Base-by-base conservation (phyloP, 2,797 vertebrate genomes). In the Sebastes steindachneri region DNA sequence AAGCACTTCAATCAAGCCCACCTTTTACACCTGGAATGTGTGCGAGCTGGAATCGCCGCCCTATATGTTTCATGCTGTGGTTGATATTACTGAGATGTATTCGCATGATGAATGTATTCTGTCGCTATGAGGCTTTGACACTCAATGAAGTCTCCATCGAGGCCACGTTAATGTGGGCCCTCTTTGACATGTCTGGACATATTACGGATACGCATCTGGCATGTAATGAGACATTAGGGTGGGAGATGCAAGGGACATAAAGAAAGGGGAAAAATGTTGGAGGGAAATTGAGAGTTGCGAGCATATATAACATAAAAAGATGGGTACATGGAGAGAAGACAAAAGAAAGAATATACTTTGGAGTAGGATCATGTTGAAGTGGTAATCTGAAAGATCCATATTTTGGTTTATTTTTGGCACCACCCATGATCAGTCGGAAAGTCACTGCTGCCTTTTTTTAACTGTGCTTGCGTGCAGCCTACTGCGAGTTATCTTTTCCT, bases 1-100 rank as follows among this genome's bases (percentile, higher is more conserved):
- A 88, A 83, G 66, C 75, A 85, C 87, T 89, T 93, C 79, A 91
- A 83, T 88, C 86, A 79, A 82, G 69, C 70, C 62, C 48, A 66
- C 69, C 63, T 83, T 82, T 83, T 75, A 70, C 77, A 84, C 55
- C 67, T 74, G 78, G 71, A 60, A 87, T 72, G 72, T 68, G 73
- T 59, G 54, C 12, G 23, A 84, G 77, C 62, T 83, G 31, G 31
- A 77, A 74, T 78, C 78, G 62, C 63, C 69, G 73, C 23, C 23
- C 71, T 65, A 73, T 80, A 77, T 9, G 68, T 29, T 84, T 71
- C 77, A 66, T 1, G 69, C 80, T 68, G 70, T 7, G 83, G 66
- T 37, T 72, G 69, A 41, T 64, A 74, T 70, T n/a, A 41, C 55
- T 11, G 75, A 70, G 66, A 60, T 65, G 23, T 23, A 68, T 64